Percentiles rank a stretch among this genome's conserved stretches.
Evolutionary conservation across 2,888 invertebrate species (phyloP).

Genomic region (Odontocerum albicorne): DNA sequence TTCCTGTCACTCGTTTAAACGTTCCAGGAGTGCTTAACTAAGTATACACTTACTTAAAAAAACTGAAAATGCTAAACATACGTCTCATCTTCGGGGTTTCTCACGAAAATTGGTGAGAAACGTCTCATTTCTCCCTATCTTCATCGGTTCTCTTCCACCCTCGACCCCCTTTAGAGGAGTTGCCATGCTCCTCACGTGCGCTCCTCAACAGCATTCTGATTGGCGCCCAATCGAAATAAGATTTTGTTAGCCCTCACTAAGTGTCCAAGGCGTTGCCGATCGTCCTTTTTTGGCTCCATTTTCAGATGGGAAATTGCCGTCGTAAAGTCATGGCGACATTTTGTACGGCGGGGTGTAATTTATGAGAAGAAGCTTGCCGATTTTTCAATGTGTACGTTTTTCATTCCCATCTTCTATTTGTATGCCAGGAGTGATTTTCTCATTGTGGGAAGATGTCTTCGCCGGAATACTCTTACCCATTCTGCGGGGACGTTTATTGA

Average conservation of each 20-base stretch:
- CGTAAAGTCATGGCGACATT: conserved; percentile 33
- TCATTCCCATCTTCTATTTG: conserved; percentile 18
- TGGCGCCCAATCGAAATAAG: conserved; percentile 61
- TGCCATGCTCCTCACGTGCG: conserved; percentile 58
- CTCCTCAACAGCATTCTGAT: conserved; percentile 58
- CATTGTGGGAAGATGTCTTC: conserved; percentile 1
- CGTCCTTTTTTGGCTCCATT: conserved; percentile 31
- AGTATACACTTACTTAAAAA: too few species aligned
- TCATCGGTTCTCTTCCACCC: too few species aligned
- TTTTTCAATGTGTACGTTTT: conserved; percentile 27
- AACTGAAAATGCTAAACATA: too few species aligned
- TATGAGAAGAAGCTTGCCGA: conserved; percentile 31
- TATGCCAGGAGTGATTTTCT: conserved; percentile 9
- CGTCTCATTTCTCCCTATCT: too few species aligned
- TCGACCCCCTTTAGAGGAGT: too few species aligned
- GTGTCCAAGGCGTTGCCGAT: conserved; percentile 38
- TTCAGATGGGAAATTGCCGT: conserved; percentile 33
- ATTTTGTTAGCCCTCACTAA: conserved; percentile 57
- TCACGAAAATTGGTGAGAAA: too few species aligned
- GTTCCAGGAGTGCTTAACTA: too few species aligned
- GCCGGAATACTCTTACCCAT: neutral
- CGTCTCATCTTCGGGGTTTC: too few species aligned
- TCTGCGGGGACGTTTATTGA: too few species aligned
- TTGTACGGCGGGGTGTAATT: conserved; percentile 31
- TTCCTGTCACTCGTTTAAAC: too few species aligned